A percentile compares a stretch with the other conserved stretches of the same genome.
phyloP scores from a whole-genome alignment of 1,140 invertebrate genomes.

The Zophobas atratus region DNA sequence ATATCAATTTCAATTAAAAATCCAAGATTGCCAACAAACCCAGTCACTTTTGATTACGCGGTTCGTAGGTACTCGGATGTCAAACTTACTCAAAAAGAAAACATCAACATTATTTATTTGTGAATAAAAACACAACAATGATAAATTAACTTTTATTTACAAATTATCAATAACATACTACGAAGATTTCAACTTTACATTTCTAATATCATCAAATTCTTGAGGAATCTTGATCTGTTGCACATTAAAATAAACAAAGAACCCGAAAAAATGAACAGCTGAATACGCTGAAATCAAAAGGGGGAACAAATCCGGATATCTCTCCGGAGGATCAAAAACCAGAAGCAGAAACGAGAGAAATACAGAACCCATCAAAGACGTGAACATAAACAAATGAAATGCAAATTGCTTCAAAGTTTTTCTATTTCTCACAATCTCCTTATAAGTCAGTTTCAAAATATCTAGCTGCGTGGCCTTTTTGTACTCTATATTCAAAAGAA shows the following conservation, averaged over 20 bases:
- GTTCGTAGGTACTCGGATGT: not conserved
- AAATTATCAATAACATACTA: slow-evolving; percentile 43
- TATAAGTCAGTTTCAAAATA: slow-evolving; percentile 55
- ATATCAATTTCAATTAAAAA: too few relatives aligned
- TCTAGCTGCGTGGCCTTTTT: slow-evolving; percentile 57
- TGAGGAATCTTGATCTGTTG: slow-evolving; percentile 76
- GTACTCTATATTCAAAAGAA: slow-evolving; percentile 50
- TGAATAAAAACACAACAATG: slow-evolving; percentile 11
- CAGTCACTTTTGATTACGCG: too few relatives aligned
- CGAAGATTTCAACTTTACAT: slow-evolving; percentile 60
- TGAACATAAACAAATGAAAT: slow-evolving; percentile 68
- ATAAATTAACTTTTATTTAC: slow-evolving; percentile 17
- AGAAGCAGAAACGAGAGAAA: slow-evolving; percentile 74
- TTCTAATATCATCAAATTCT: slow-evolving; percentile 62
- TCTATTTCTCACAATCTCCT: slow-evolving; percentile 58
- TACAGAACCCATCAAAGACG: slow-evolving; percentile 76
- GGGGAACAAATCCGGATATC: slow-evolving; percentile 90
- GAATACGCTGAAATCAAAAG: slow-evolving; percentile 87
- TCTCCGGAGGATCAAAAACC: slow-evolving; percentile 77
- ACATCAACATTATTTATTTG: not conserved
- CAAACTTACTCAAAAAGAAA: slow-evolving; percentile 1
- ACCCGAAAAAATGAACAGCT: slow-evolving; percentile 87
- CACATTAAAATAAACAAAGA: slow-evolving; percentile 88
- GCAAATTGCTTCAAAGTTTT: slow-evolving; percentile 60
- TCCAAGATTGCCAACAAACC: too few relatives aligned